These are phyloP conservation scores for Triplophysa rosa DNA, from an alignment of 2,113 vertebrate species.

Conservation along the genomic window DNA sequence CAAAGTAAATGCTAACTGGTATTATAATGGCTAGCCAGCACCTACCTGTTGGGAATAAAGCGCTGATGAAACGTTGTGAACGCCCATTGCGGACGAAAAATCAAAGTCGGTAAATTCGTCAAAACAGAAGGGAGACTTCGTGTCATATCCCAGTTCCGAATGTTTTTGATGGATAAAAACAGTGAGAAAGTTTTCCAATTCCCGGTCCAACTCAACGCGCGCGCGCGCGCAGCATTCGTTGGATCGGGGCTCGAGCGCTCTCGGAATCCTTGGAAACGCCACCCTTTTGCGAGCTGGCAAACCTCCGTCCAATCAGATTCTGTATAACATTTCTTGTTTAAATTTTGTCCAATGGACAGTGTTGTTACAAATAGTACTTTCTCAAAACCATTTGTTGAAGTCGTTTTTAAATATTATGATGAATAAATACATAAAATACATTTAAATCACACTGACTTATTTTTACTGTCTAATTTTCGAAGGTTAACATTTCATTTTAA, in stretches of 20 bases:
- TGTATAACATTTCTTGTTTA: constrained; percentile 29
- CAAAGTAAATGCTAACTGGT: constrained; percentile 44
- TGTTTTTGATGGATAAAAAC: neutral
- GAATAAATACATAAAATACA: neutral
- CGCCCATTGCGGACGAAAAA: constrained; percentile 48
- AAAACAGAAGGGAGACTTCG: neutral
- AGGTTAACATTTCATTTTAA: neutral
- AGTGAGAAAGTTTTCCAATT: constrained; percentile 22
- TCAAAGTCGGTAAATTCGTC: neutral
- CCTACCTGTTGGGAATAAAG: constrained; percentile 59
- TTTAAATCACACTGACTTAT: no score
- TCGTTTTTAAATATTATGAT: neutral
- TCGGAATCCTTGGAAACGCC: constrained; percentile 65
- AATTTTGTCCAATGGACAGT: constrained; percentile 52
- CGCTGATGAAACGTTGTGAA: constrained; percentile 41
- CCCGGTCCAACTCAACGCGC: constrained; percentile 18
- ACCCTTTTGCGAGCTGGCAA: constrained; percentile 18
- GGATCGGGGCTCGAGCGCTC: constrained; percentile 27
- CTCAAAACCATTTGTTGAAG: neutral
- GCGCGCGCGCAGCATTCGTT: neutral
- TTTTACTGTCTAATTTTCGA: neutral
- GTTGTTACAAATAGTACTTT: constrained; percentile 28
- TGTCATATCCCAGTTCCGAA: neutral
- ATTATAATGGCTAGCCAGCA: constrained; percentile 43
- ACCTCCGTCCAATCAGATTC: constrained; percentile 66